These are phyloP conservation scores for Artemia sinica DNA, from an alignment of 2,888 invertebrate species.

Conservation along the genomic window DNA sequence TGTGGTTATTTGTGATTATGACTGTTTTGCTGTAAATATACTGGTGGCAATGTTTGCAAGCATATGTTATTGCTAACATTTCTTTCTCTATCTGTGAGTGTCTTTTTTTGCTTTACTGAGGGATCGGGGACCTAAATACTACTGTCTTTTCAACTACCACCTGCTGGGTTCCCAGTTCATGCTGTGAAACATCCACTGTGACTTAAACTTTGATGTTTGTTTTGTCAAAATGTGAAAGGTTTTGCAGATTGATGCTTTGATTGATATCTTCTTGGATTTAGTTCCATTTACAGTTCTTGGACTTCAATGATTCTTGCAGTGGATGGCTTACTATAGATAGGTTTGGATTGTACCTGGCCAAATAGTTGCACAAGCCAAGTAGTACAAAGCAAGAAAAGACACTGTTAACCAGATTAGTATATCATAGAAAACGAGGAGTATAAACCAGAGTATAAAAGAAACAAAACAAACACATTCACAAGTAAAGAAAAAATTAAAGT, in stretches of 20 bases:
- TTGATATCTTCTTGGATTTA: not conserved
- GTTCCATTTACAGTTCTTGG: not conserved
- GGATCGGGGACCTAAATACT: too few relatives aligned
- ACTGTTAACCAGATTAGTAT: too few relatives aligned
- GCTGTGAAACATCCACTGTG: not conserved
- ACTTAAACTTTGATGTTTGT: not conserved
- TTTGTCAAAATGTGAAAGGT: not conserved
- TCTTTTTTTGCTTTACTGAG: too few relatives aligned
- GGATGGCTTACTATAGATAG: too few relatives aligned
- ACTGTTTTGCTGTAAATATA: not conserved
- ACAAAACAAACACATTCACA: not conserved
- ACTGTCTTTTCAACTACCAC: too few relatives aligned
- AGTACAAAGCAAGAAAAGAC: too few relatives aligned
- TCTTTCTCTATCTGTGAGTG: too few relatives aligned
- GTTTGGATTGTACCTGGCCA: too few relatives aligned
- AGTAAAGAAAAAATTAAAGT: not conserved
- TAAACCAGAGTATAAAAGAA: not conserved
- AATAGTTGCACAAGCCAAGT: too few relatives aligned
- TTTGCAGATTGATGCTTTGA: not conserved
- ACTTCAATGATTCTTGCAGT: not conserved
- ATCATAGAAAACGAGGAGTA: too few relatives aligned
- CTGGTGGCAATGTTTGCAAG: slow-evolving; percentile 8
- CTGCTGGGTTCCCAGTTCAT: not conserved
- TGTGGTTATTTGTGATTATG: not conserved
- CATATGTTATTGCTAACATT: not conserved